A percentile compares a stretch with the other conserved stretches of the same genome.
These are phyloP conservation scores for Hofmannophila pseudospretella DNA, from an alignment of 2,888 invertebrate species.

Conservation along the genomic window DNA sequence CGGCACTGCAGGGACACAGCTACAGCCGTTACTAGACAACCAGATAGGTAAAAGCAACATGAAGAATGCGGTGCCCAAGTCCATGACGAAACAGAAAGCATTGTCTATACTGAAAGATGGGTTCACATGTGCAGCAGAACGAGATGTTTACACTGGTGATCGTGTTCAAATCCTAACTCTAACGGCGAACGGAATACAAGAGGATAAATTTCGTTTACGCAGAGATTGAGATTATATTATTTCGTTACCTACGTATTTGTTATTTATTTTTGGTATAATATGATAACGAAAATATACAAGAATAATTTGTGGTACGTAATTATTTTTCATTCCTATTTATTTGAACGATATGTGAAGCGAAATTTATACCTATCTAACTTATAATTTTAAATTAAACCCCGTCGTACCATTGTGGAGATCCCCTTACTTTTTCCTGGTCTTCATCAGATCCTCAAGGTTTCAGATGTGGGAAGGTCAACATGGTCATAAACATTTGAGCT, in stretches of 20 bases:
- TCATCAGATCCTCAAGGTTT: no score
- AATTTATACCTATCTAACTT: no score
- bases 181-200: slow-evolving; percentile 90
- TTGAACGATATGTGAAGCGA: no score
- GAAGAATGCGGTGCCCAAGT: slow-evolving; percentile 80
- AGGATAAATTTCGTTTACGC: slow-evolving; percentile 87
- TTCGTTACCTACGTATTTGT: no score
- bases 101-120: slow-evolving; percentile 93
- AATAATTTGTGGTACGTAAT: not conserved
- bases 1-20: slow-evolving; percentile 92
- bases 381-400: no score
- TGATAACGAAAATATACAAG: no score
- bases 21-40: slow-evolving; percentile 97
- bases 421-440: no score
- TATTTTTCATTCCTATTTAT: no score
- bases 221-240: slow-evolving; percentile 86
- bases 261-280: no score
- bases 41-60: slow-evolving; percentile 95
- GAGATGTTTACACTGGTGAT: slow-evolving; percentile 98
- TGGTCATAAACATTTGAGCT: no score
- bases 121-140: slow-evolving; percentile 97
- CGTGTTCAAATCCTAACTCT: slow-evolving; percentile 90
- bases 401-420: no score
- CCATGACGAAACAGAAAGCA: slow-evolving; percentile 88
- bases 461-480: no score